These are phyloP conservation scores for Hanleya hanleyi DNA, from an alignment of 2,888 invertebrate genomes.

Conservation along the genomic window DNA sequence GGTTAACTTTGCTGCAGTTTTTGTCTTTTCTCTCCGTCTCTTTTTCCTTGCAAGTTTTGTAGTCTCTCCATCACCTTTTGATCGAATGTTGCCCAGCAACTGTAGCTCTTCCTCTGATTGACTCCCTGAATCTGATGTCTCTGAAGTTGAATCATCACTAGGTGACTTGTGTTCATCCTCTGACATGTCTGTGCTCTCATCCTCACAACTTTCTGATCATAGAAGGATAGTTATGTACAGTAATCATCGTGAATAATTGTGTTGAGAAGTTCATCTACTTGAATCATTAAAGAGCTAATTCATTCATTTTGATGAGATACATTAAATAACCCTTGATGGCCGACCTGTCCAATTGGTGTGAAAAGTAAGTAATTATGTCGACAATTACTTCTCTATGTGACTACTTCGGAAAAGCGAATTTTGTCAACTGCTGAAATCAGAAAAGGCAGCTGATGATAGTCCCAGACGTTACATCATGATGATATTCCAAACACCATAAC, in stretches of 20 bases:
- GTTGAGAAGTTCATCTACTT: not conserved
- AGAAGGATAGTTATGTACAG: not conserved
- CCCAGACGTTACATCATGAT: not conserved
- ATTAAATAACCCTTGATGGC: no score
- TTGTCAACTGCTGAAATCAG: no score
- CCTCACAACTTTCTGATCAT: not conserved
- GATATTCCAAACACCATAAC: not conserved
- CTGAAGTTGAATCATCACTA: conserved; percentile 9
- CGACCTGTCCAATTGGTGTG: no score
- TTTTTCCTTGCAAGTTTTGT: conserved; percentile 53
- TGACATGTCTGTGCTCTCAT: conserved; percentile 1
- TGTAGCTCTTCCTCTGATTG: conserved; percentile 39
- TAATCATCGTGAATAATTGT: not conserved
- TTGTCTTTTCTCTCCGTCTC: conserved; percentile 45
- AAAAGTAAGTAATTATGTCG: no score
- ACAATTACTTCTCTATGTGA: no score
- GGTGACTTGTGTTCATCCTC: not conserved
- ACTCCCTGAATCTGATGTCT: not conserved
- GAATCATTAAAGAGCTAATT: not conserved
- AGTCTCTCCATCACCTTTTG: conserved; percentile 27
- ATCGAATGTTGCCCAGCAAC: conserved; percentile 52
- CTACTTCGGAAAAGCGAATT: no score
- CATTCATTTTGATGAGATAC: no score
- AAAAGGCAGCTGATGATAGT: no score
- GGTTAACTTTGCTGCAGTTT: conserved; percentile 38